Evolutionary conservation across 2,797 vertebrate genomes (phyloP).

Genomic region (Molossus molossus): DNA sequence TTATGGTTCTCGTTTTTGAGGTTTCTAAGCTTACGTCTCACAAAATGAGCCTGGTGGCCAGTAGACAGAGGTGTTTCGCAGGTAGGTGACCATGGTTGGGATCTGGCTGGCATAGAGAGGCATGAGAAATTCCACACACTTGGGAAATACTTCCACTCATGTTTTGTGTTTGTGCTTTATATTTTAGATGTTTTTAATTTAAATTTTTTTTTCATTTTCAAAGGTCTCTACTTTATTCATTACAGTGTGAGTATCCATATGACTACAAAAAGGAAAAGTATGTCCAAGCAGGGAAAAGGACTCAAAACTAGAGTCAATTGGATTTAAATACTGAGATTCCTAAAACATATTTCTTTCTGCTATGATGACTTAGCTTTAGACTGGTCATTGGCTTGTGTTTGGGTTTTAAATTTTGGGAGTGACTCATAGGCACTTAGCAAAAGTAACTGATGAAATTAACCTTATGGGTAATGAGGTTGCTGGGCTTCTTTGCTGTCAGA

Average conservation of each 20-base stretch:
- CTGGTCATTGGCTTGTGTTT: conserved; percentile 37
- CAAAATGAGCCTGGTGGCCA: background rate
- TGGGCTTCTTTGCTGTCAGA: background rate
- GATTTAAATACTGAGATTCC: background rate
- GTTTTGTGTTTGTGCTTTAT: conserved; percentile 39
- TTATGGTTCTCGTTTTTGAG: background rate
- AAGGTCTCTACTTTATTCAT: background rate
- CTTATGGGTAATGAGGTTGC: conserved; percentile 14
- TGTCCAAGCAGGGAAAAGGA: background rate
- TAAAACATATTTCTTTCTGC: background rate
- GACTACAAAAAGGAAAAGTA: background rate
- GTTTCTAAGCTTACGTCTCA: background rate
- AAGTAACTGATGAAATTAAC: conserved; percentile 58
- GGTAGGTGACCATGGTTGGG: background rate
- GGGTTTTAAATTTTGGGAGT: conserved; percentile 54
- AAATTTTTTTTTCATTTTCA: no score
- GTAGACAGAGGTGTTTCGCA: background rate
- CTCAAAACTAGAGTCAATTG: background rate
- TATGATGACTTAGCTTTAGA: background rate
- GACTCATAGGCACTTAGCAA: conserved; percentile 35
- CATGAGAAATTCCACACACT: background rate
- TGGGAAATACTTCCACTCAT: background rate
- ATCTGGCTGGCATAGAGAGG: background rate
- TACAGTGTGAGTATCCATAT: background rate
- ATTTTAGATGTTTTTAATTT: no score